Evolutionary conservation across 2,113 vertebrate species (phyloP), one percentile per base, ranked within the genome.

Genomic region (Tautogolabrus adspersus): DNA sequence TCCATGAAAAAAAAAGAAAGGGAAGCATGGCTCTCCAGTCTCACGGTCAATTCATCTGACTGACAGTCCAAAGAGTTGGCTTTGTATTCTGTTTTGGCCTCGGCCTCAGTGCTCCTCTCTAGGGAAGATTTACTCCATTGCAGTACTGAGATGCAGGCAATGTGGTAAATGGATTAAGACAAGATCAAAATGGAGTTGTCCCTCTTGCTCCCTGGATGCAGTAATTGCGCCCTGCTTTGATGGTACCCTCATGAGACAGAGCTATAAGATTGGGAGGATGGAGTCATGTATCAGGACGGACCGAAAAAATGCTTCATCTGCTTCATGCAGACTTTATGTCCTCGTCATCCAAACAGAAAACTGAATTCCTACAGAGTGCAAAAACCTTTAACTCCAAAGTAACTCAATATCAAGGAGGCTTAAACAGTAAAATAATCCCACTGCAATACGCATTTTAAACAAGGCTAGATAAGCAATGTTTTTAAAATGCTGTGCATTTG

Each of bases 141-240:
- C 52, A 38, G 74, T 58, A 51, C 80, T 42, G 71, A 63, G 72
- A 69, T 26, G 0, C 46, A 76, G 54, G 77, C 76, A 69, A 71
- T 74, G 75, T 82, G 79, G 59, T 59, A 63, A 84, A 84, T 64
- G 82, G 79, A 81, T 82, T 73, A 73, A 79, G 76, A 86, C 38
- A 10, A 9, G 3, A 65, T 49, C 77, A 72, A 83, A 83, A 68
- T 34, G 23, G 66, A 77, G 60, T 52, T 42, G 38, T 70, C 44
- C 54, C n/a, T 19, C 26, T 26, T 40, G 70, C 58, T 19, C 47
- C 19, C 40, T 0, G 6, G 75, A 79, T 54, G 70, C 40, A 44
- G 47, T 22, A 62, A 75, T 44, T 46, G 54, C 60, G 60, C 54
- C 47, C 8, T 12, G 52, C 76, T 83, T 75, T 71, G 62, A 77